These are phyloP conservation scores for Muscicapa comitata DNA, from an alignment of 2,797 vertebrate genomes.

Conservation along the genomic window DNA sequence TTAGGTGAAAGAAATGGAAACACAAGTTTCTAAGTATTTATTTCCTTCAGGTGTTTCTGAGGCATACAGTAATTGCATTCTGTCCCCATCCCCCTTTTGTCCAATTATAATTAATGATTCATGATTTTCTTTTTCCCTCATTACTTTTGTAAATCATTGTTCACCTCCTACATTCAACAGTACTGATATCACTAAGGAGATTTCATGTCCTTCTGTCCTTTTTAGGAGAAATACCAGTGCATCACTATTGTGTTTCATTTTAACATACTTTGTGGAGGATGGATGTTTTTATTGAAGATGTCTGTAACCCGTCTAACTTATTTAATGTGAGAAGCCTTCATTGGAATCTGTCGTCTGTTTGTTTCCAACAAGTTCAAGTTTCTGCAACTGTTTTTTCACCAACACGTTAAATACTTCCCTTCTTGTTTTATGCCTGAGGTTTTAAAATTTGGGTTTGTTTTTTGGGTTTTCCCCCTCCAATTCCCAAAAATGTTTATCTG, in stretches of 20 bases:
- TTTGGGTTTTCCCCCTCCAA: not conserved
- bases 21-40: not conserved
- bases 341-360: slow-evolving; percentile 22
- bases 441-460: not conserved
- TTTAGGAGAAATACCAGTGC: slow-evolving; percentile 67
- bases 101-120: slow-evolving; percentile 45
- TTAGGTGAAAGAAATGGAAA: slow-evolving; percentile 23
- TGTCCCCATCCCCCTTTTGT: slow-evolving; percentile 16
- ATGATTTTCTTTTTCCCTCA: slow-evolving; percentile 20
- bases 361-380: slow-evolving; percentile 28
- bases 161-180: slow-evolving; percentile 61
- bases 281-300: slow-evolving; percentile 45
- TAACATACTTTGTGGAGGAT: slow-evolving; percentile 60
- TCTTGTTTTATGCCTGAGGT: not conserved
- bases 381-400: slow-evolving; percentile 46
- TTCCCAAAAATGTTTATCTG: not conserved
- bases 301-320: slow-evolving; percentile 63
- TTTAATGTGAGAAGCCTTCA: slow-evolving; percentile 60
- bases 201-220: slow-evolving; percentile 64
- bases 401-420: not conserved
- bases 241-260: slow-evolving; percentile 65
- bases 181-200: slow-evolving; percentile 66
- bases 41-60: slow-evolving; percentile 28
- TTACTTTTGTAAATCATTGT: slow-evolving; percentile 35
- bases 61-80: slow-evolving; percentile 14